Conservation (phyloP, 2,113 vertebrate genomes). For the Macquaria australasica region DNA sequence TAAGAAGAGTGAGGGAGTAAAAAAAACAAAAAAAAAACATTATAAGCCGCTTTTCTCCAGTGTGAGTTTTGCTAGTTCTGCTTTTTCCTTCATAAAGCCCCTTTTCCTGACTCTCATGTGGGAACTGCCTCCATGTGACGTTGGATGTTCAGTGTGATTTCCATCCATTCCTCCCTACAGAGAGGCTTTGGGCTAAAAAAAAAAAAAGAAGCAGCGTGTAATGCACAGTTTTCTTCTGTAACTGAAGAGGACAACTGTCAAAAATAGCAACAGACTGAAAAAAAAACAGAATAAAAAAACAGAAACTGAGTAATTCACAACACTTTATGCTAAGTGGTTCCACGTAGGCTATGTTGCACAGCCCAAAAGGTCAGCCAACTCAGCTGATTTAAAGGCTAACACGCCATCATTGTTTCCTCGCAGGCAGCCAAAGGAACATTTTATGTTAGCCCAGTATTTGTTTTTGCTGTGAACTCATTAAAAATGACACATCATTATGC, state of each 20-base stretch:
- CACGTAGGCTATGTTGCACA: conserved; percentile 55
- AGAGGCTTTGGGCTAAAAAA: conserved; percentile 13
- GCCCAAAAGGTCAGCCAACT: conserved; percentile 69
- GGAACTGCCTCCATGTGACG: conserved; percentile 22
- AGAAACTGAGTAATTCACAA: conserved; percentile 33
- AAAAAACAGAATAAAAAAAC: background rate
- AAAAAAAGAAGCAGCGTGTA: background rate
- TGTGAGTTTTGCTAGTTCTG: conserved; percentile 49
- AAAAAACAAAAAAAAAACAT: conserved; percentile 10
- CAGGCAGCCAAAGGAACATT: conserved; percentile 46
- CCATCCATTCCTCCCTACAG: background rate
- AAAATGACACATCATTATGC: background rate
- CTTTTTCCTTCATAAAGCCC: conserved; percentile 41
- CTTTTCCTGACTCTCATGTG: conserved; percentile 30
- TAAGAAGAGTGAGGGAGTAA: conserved; percentile 27
- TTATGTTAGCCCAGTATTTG: conserved; percentile 21
- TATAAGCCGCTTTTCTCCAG: conserved; percentile 64
- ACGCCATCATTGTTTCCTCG: conserved; percentile 45
- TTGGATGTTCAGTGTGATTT: conserved; percentile 33
- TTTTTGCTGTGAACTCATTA: conserved; percentile 25
- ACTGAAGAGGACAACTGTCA: conserved; percentile 15
- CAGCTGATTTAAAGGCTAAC: conserved; percentile 74
- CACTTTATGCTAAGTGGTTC: conserved; percentile 62
- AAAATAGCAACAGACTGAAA: conserved; percentile 22
- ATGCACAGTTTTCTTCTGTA: conserved; percentile 25